These are phyloP conservation scores for Phyllopteryx taeniolatus DNA, from an alignment of 2,113 vertebrate genomes.

Conservation along the genomic window DNA sequence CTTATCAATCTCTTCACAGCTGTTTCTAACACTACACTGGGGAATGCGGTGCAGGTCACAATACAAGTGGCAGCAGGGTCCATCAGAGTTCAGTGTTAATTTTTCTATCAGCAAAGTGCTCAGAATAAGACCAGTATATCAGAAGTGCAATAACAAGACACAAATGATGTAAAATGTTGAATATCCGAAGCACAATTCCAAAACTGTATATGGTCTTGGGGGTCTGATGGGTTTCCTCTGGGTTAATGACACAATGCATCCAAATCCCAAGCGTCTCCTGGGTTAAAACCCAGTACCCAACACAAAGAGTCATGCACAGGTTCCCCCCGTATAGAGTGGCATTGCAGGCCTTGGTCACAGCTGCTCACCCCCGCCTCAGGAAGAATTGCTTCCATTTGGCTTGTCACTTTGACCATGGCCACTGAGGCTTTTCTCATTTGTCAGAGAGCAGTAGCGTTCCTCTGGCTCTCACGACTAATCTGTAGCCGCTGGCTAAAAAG, in stretches of 20 bases:
- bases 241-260: conserved; percentile 65
- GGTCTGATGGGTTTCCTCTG: conserved; percentile 58
- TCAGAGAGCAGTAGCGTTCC: conserved; percentile 66
- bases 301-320: conserved; percentile 19
- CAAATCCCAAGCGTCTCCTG: conserved; percentile 65
- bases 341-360: conserved; percentile 72
- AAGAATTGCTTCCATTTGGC: conserved; percentile 84
- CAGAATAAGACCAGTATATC: conserved; percentile 25
- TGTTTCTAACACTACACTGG: not conserved
- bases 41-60: conserved; percentile 19
- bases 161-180: conserved; percentile 1
- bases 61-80: conserved; percentile 36
- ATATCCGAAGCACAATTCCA: conserved; percentile 1
- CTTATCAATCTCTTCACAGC: not conserved
- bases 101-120: conserved; percentile 44
- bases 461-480: conserved; percentile 71
- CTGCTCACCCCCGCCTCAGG: conserved; percentile 76
- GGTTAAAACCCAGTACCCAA: conserved; percentile 45
- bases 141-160: not conserved
- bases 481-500: conserved; percentile 57
- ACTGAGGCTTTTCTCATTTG: conserved; percentile 79
- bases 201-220: conserved; percentile 29
- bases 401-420: conserved; percentile 71
- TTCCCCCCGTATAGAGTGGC: conserved; percentile 58
- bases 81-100: conserved; percentile 58